Evolutionary conservation across 1,140 invertebrate genomes (phyloP), one percentile per base, ranked within the genome.

Genomic region (Leucophenga varia): DNA sequence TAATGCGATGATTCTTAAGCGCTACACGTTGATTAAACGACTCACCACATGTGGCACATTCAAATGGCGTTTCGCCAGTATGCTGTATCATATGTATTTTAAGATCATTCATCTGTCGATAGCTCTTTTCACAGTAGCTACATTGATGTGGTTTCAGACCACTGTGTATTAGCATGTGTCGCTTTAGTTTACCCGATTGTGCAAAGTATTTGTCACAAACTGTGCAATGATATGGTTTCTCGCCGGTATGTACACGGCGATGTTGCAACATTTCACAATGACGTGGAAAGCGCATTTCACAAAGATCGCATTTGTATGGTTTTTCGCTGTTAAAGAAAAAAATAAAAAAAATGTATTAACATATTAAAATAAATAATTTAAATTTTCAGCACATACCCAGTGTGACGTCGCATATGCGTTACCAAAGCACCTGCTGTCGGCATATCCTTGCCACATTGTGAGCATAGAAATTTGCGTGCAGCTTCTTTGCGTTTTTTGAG

Each of bases 371-470:
- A n/a, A n/a, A n/a, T n/a, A n/a, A n/a, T n/a, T n/a, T n/a, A n/a
- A n/a, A n/a, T n/a, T n/a, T n/a, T n/a, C n/a, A n/a, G n/a, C n/a
- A n/a, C n/a, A n/a, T n/a, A n/a, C n/a, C 31, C 31, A 9, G 31
- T 13, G 31, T 34, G 31, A 4, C 78, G 54, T 3, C 79, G 70
- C 77, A 81, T 79, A 42, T 83, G 82, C 1, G 80, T 78, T 14
- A 78, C 77, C n/a, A 80, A 61, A 51, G 80, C 80, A 2, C 78
- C 79, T 1, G 77, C 77, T 42, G 78, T 79, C 9, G 75, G 72
- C 57, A 79, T 78, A 14, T 70, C 72, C 3, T 75, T 64, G 4
- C 78, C 79, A 57, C 79, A 80, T 57, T 78, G 79, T 13, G 77
- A 57, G 45, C 79, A 80, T 9, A 79, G 54, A 44, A 43, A 34